These are phyloP conservation scores for Pterostichus niger DNA, from an alignment of 2,888 invertebrate genomes.

Conservation along the genomic window DNA sequence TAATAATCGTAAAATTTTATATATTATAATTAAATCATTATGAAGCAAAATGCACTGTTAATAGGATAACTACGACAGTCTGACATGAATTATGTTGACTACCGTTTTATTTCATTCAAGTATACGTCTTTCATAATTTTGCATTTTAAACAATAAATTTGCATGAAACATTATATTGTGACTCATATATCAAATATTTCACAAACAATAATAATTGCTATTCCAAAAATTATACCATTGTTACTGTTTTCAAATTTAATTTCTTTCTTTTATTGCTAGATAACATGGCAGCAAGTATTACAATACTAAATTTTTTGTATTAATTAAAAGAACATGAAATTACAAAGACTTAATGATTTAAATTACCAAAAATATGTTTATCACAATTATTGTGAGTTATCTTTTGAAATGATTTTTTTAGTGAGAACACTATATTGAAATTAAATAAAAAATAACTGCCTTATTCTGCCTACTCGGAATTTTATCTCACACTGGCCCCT, in stretches of 20 bases:
- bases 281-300: too few relatives aligned
- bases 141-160: slow-evolving; percentile 20
- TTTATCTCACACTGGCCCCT: too few relatives aligned
- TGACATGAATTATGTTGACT: slow-evolving; percentile 28
- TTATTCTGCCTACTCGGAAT: too few relatives aligned
- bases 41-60: slow-evolving; percentile 26
- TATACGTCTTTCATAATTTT: background rate
- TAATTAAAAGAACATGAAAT: too few relatives aligned
- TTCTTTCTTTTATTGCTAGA: background rate
- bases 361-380: background rate
- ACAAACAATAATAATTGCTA: background rate
- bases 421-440: too few relatives aligned
- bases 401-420: background rate
- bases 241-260: background rate
- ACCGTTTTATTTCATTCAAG: slow-evolving; percentile 4
- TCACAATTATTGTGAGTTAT: background rate
- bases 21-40: slow-evolving; percentile 42
- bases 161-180: background rate
- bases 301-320: too few relatives aligned
- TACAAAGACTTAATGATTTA: background rate
- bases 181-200: slow-evolving; percentile 1
- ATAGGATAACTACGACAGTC: slow-evolving; percentile 10
- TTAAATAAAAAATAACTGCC: too few relatives aligned
- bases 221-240: background rate
- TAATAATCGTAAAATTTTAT: slow-evolving; percentile 50